Evolutionary conservation across 2,113 vertebrate genomes (phyloP), one percentile per base, ranked within the genome.

Genomic region (Piprites chloris): DNA sequence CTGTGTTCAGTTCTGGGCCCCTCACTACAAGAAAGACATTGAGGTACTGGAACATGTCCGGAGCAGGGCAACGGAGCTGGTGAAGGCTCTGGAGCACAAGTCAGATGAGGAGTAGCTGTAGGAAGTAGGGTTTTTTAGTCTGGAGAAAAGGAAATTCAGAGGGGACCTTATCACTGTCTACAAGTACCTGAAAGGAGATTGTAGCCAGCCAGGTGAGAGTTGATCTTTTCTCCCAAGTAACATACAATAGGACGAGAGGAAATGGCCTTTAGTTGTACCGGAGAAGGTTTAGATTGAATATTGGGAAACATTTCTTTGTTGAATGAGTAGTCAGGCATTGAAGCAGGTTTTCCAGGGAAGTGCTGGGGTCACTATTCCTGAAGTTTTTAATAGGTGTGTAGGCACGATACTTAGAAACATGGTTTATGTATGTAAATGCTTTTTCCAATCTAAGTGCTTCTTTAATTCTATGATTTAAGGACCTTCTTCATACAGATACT

Each of bases 61-160:
- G 42, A 55, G 32, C 62, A 68, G 2, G 19, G 11, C 18, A 49
- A 5, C 0, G 1, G 11, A 19, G 22, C 9, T 49, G 49, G 10
- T 16, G 18, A 55, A 84, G 11, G 14, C 6, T 33, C 9, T 76
- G 35, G 12, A 63, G 35, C 8, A 49, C 21, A 55, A n/a, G n/a
- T 62, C 9, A 7, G 8, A 7, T 69, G 14, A 62, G 26, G 21
- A 35, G 2, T 0, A 0, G 9, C 49, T 18, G 41, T 5, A 17
- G 26, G 26, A 90, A 3, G 24, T 49, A 44, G 6, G 1, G 3
- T 19, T 49, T 8, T 27, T 69, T 42, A 83, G 26, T 6, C 32
- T 42, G 41, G 35, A 55, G 26, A 33, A 49, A 49, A 83, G 14
- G 9, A 55, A 26, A 21, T 5, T 28, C 21, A 42, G 33, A 14